phyloP scores from a whole-genome alignment of 2,113 vertebrate genomes.

The Sminthopsis crassicaudata region DNA sequence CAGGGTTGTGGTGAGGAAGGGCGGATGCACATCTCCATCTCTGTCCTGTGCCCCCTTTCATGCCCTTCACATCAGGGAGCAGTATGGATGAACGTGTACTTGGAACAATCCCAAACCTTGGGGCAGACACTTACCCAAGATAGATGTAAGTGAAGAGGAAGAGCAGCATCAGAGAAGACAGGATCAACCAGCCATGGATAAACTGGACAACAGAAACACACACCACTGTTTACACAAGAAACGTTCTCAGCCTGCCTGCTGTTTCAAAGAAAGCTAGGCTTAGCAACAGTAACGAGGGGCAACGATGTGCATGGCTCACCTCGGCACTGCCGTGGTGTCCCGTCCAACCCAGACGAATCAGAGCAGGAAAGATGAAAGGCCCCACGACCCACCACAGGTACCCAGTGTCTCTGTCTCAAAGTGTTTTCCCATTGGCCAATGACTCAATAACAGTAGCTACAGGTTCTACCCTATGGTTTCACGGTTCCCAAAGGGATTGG shows the following conservation, averaged over 20 bases:
- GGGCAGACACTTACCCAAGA: constrained; percentile 88
- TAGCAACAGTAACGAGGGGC: background rate
- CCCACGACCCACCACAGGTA: background rate
- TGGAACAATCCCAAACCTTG: background rate
- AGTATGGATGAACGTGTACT: background rate
- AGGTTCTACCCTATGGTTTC: background rate
- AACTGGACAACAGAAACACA: constrained; percentile 84
- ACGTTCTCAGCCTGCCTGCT: background rate
- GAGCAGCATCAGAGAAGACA: constrained; percentile 97
- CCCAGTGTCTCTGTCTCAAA: background rate
- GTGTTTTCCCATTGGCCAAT: background rate
- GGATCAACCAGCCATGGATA: constrained; percentile 98
- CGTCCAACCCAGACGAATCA: background rate
- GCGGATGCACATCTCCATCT: accelerated
- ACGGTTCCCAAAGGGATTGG: background rate
- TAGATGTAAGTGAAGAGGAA: constrained; percentile 99
- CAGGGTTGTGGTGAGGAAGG: background rate
- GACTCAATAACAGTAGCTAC: background rate
- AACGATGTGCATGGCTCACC: background rate
- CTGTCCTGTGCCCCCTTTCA: background rate
- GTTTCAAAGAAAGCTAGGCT: background rate
- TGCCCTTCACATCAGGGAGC: background rate
- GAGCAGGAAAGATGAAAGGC: background rate
- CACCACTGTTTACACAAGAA: background rate
- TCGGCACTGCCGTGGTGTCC: background rate